phyloP scores from a whole-genome alignment of 1,140 invertebrate genomes.

The Drosophila dunni region DNA sequence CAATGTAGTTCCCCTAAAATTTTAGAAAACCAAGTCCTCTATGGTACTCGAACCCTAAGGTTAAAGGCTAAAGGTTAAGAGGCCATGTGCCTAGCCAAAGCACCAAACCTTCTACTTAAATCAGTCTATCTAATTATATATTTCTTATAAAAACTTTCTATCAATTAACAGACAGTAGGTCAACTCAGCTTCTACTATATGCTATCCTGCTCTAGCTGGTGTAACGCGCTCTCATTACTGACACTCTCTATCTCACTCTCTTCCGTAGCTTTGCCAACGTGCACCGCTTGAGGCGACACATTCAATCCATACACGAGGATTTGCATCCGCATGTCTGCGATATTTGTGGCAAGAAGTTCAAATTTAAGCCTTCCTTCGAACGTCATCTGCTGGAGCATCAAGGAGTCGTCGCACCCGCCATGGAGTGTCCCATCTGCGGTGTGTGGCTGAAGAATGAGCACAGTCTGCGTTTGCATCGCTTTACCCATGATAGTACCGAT shows the following conservation, averaged over 20 bases:
- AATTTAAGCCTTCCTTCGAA: constrained; percentile 78
- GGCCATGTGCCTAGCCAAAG: too few species aligned
- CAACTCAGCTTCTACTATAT: background rate
- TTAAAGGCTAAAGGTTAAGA: too few species aligned
- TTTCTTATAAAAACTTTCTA: too few species aligned
- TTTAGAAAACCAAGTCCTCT: too few species aligned
- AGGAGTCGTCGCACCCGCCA: constrained; percentile 68
- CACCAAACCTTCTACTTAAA: too few species aligned
- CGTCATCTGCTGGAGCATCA: constrained; percentile 72
- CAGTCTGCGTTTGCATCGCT: constrained; percentile 67
- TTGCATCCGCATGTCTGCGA: constrained; percentile 75
- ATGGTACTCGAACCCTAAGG: too few species aligned
- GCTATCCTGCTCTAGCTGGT: constrained; percentile 10
- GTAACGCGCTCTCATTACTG: background rate
- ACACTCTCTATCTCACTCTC: constrained; percentile 13
- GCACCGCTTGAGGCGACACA: constrained; percentile 67
- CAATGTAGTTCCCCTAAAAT: too few species aligned
- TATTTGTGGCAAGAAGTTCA: constrained; percentile 79
- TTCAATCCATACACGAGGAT: constrained; percentile 76
- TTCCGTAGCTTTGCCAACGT: constrained; percentile 64
- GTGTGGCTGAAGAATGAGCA: constrained; percentile 80
- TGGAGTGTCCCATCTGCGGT: constrained; percentile 68
- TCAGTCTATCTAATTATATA: too few species aligned
- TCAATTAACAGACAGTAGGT: too few species aligned
- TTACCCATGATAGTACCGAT: constrained; percentile 69